Evolutionary conservation across 2,888 invertebrate species (phyloP).

Genomic region (Synergus umbraculus): DNA sequence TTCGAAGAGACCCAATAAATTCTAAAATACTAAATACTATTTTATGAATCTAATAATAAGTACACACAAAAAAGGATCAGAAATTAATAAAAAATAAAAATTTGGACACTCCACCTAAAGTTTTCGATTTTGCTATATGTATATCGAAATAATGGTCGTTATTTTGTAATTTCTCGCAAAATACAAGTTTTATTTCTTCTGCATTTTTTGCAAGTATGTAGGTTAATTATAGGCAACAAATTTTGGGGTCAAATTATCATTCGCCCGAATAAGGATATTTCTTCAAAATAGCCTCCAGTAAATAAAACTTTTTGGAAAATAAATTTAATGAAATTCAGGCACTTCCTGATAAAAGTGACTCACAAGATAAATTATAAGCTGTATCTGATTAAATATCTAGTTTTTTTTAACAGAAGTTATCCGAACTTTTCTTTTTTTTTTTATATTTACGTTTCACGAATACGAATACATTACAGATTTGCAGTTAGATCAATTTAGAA

Average conservation of each 20-base stretch:
- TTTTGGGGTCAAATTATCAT: background rate
- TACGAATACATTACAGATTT: background rate
- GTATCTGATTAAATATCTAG: background rate
- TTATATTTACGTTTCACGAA: background rate
- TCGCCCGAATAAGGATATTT: background rate
- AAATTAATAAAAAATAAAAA: background rate
- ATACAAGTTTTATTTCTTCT: background rate
- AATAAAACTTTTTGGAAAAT: no score
- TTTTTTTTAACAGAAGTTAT: background rate
- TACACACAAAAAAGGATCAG: background rate
- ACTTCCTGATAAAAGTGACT: background rate
- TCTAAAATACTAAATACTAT: background rate
- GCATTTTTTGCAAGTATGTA: background rate
- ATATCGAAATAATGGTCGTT: background rate
- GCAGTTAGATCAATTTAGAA: background rate
- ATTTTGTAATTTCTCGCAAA: background rate
- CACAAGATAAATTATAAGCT: background rate
- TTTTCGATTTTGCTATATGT: background rate
- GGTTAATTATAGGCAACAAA: background rate
- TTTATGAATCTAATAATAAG: background rate
- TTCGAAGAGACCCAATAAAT: background rate
- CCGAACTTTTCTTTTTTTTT: background rate
- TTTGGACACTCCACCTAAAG: background rate
- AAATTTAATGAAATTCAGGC: background rate
- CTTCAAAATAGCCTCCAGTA: background rate